Conservation (phyloP, 2,797 vertebrate genomes). For the Sphenodon punctatus region DNA sequence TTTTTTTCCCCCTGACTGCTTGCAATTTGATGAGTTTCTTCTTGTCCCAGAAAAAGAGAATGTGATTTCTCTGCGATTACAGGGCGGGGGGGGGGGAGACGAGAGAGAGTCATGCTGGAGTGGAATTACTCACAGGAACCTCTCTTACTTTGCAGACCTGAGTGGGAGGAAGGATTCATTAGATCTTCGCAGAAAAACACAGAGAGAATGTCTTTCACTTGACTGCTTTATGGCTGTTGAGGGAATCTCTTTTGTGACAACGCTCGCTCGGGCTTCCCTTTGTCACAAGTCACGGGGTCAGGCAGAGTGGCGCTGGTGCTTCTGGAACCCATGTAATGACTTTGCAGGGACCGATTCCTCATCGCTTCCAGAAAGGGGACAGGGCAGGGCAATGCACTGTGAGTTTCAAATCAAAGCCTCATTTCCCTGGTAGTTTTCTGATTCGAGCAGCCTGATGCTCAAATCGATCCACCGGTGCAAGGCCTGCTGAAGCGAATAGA, state of each 20-base stretch:
- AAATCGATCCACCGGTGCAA: too few relatives aligned
- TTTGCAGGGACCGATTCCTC: background rate
- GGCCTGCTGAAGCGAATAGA: too few relatives aligned
- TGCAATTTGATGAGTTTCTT: constrained; percentile 66
- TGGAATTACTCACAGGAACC: constrained; percentile 68
- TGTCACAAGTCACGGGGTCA: constrained; percentile 6
- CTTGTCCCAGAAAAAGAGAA: constrained; percentile 35
- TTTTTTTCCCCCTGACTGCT: constrained; percentile 30
- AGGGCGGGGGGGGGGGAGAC: too few relatives aligned
- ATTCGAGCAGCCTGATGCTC: too few relatives aligned
- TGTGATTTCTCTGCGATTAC: constrained; percentile 65
- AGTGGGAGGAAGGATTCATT: constrained; percentile 71
- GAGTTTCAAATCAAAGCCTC: background rate
- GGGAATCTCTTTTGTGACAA: background rate
- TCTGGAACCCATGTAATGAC: background rate
- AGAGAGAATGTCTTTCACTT: constrained; percentile 40
- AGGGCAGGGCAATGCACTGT: fast-evolving
- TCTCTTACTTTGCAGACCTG: constrained; percentile 60
- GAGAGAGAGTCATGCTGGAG: too few relatives aligned
- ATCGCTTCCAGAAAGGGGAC: background rate
- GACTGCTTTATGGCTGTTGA: constrained; percentile 11
- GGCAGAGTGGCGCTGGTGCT: background rate
- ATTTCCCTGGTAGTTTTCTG: background rate
- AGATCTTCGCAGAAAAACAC: constrained; percentile 44
- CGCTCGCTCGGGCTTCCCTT: constrained; percentile 30